phyloP scores from a whole-genome alignment of 2,113 vertebrate species.

The Gymnorhina tibicen region DNA sequence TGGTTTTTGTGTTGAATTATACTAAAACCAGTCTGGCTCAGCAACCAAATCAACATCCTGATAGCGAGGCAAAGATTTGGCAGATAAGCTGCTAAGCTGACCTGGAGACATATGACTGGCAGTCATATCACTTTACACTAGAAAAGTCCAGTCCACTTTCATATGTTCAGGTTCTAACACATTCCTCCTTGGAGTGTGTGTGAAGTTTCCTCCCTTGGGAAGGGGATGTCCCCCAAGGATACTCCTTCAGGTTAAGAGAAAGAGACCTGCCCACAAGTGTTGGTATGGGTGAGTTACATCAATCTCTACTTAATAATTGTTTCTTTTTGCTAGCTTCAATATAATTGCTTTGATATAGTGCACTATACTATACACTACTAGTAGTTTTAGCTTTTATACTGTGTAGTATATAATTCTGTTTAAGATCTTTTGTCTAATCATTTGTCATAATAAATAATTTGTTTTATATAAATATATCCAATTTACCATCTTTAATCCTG shows the following conservation, averaged over 20 bases:
- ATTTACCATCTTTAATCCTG: background rate
- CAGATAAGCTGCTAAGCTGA: background rate
- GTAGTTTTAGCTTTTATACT: background rate
- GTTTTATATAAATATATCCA: background rate
- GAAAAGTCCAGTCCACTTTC: background rate
- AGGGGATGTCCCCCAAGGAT: background rate
- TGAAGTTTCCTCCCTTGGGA: background rate
- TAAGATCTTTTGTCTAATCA: background rate
- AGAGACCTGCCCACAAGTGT: background rate
- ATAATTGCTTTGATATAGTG: background rate
- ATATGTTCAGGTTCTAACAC: background rate
- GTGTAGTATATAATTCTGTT: background rate
- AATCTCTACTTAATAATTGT: background rate
- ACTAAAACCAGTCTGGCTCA: background rate
- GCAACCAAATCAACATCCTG: background rate
- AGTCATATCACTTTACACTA: background rate
- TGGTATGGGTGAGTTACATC: background rate
- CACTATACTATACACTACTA: background rate
- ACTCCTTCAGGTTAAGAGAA: background rate
- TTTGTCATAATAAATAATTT: background rate
- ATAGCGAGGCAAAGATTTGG: background rate
- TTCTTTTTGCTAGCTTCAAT: background rate
- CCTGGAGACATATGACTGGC: background rate
- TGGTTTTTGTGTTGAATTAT: background rate
- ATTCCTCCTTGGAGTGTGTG: background rate